Evolutionary conservation across 2,888 invertebrate genomes (phyloP), one percentile per base, ranked within the genome.

Genomic region (Ptycholaimellus sp.): DNA sequence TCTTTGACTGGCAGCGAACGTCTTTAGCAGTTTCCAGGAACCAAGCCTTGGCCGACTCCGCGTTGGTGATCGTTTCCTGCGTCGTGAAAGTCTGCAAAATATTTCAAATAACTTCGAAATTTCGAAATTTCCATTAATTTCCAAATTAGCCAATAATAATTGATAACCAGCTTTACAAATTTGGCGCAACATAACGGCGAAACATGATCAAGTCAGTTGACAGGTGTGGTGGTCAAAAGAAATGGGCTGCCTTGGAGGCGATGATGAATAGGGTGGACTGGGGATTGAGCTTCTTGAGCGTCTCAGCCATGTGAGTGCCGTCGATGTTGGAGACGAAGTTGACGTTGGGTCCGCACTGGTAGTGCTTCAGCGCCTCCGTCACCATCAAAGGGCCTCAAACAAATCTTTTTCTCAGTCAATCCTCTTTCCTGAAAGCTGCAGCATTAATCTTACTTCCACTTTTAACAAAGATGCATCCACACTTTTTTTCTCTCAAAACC

Each of bases 241-340:
- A n/a, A n/a, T n/a, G n/a, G n/a, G n/a, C n/a, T 43, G 63, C 63
- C 57, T 99, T 99, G 2, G 93, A 93, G 1, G 96, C 96, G 55
- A 99, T 80, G 59, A 99, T 87, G 64, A 99, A 99, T 30, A 99
- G 67, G 2, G 80, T 76, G 0, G 87, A 85, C 62, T 90, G 90
- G 0, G 87, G 76, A 62, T 77, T 70, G 21, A 96, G 66, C 46
- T 73, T 73, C 57, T 81, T 82, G 42, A 93, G 66, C 3, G 80
- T 44, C 61, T 90, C 85, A 0, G 81, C 83, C 52, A 96, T 64
- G 60, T 99, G 96, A 3, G 96, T 96, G 33, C 96, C 96, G 66
- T 99, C 96, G 53, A 99, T 83, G 60, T 99, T 99, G 2, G 93
- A 93, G 0, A 96, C 87, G 63, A 96, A 99, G 61, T 99, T 87